Percentiles rank a stretch among this genome's conserved stretches.
Evolutionary conservation across 2,113 vertebrate genomes (phyloP).

Genomic region (Chelonoidis abingdonii): DNA sequence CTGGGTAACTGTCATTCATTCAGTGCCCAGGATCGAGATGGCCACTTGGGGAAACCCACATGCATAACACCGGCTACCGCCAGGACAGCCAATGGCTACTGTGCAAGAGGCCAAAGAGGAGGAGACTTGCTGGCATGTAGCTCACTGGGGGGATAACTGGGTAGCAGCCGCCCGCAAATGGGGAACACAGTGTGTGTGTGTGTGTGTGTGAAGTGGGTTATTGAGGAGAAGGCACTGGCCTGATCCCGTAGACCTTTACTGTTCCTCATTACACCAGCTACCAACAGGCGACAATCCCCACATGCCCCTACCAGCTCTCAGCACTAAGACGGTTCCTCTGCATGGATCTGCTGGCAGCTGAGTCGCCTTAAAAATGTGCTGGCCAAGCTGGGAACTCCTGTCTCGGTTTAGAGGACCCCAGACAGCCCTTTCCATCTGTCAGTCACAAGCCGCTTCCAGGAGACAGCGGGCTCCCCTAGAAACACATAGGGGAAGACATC

Average conservation of each 20-base stretch:
- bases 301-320: accelerated
- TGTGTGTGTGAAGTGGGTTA: background rate
- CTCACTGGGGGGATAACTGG: accelerated
- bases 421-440: background rate
- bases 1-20: background rate
- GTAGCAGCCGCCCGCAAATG: accelerated
- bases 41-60: background rate
- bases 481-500: accelerated
- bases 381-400: background rate
- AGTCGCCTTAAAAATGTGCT: background rate
- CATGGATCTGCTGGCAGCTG: background rate
- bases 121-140: background rate
- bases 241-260: background rate
- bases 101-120: background rate
- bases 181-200: background rate
- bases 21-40: accelerated
- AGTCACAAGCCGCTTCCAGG: background rate
- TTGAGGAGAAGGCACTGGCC: background rate
- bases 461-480: no score
- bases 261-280: accelerated
- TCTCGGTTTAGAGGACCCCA: background rate
- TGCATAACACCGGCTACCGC: background rate
- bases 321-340: background rate
- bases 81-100: accelerated
- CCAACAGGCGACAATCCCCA: background rate